Evolutionary conservation across 2,797 vertebrate genomes (phyloP).

Genomic region (Novumbra hubbsi): DNA sequence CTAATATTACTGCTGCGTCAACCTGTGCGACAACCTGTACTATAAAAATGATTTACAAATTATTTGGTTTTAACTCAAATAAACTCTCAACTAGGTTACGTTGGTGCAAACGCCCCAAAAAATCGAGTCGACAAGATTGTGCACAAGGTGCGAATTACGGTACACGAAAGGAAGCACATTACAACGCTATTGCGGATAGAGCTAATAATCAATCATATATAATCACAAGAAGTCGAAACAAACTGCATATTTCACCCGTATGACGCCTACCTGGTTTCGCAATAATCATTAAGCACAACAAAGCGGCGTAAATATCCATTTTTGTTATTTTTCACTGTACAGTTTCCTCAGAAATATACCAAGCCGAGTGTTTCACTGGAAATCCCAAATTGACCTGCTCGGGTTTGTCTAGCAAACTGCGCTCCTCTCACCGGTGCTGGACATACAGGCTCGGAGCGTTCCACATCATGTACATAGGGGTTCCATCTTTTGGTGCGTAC

Average conservation of each 20-base stretch:
- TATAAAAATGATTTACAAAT: neutral
- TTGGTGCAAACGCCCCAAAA: neutral
- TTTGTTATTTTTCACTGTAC: conserved; percentile 54
- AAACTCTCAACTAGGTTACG: neutral
- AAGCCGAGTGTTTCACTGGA: conserved; percentile 45
- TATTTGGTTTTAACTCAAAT: neutral
- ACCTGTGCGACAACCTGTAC: neutral
- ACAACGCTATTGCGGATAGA: neutral
- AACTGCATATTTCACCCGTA: neutral
- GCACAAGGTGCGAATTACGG: conserved; percentile 6
- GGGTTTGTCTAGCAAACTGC: conserved; percentile 48
- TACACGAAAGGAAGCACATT: neutral
- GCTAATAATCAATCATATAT: neutral
- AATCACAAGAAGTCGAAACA: neutral
- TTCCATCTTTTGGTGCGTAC: neutral
- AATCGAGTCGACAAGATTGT: conserved; percentile 9
- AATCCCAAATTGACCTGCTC: conserved; percentile 46
- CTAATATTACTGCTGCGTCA: neutral
- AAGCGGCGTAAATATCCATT: conserved; percentile 75
- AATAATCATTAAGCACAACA: conserved; percentile 62
- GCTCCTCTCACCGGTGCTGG: conserved; percentile 27
- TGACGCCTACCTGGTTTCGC: conserved; percentile 65
- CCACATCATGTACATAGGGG: conserved; percentile 52
- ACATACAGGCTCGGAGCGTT: conserved; percentile 61
- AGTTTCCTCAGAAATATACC: conserved; percentile 48